Evolutionary conservation across 2,113 vertebrate species (phyloP).

Genomic region (Butorides virescens): DNA sequence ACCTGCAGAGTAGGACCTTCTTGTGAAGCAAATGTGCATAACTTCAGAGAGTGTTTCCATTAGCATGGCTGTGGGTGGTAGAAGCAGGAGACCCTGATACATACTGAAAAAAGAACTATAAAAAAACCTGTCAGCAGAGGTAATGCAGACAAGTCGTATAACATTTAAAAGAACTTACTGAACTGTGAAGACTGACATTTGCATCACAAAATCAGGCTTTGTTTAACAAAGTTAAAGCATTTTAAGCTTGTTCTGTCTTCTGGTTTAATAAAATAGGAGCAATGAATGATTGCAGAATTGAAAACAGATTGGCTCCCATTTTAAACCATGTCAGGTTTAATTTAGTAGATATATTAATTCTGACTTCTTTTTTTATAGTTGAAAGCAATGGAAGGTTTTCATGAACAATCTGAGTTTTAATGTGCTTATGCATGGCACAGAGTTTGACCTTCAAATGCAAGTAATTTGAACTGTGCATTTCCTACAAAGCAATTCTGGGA

Average conservation of each 20-base stretch:
- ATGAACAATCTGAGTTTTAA: not conserved
- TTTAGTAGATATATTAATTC: constrained; percentile 62
- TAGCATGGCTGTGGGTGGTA: not conserved
- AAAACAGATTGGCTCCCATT: constrained; percentile 45
- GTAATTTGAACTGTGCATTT: not conserved
- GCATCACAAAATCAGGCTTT: constrained; percentile 62
- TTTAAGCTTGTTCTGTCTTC: constrained; percentile 52
- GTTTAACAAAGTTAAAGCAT: constrained; percentile 63
- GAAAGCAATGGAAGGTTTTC: constrained; percentile 14
- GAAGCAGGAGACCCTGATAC: not conserved
- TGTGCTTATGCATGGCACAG: not conserved
- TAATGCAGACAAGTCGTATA: constrained; percentile 3
- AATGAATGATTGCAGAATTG: constrained; percentile 34
- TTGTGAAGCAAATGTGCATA: not conserved
- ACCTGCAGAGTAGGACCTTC: not conserved
- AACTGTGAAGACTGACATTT: constrained; percentile 62
- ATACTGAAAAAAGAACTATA: not conserved
- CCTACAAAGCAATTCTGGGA: not conserved
- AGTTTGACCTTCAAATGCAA: not conserved
- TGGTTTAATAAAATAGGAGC: constrained; percentile 40
- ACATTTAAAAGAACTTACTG: constrained; percentile 44
- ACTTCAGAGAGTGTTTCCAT: not conserved
- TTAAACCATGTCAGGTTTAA: constrained; percentile 49
- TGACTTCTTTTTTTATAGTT: not conserved
- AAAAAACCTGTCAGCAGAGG: not conserved